Base-by-base conservation (phyloP, 1,140 invertebrate genomes). In the Tetramorium simillimum region DNA sequence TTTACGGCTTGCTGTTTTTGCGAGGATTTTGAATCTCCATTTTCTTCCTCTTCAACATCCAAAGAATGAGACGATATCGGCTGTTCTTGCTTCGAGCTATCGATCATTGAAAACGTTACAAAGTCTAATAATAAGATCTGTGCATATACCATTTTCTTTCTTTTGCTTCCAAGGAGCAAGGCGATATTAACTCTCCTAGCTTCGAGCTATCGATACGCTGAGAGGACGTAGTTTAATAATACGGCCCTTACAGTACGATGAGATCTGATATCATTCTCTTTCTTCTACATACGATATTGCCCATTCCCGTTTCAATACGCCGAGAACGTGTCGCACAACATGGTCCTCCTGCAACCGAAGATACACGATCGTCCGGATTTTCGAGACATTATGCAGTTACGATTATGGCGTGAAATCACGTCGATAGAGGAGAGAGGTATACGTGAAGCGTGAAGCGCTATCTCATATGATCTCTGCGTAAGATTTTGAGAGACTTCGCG, bases 351-450 rank as follows among this genome's bases (percentile, higher is more conserved):
- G 6, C 67, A 58, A 40, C 14, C 24, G 1, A 37, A 72, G 37
- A 2, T 60, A n/a, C 56, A 24, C 14, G 18, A 18, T 53, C 12
- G 14, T 40, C 18, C 37, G 46, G 16, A 3, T 53, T 33, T 2
- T n/a, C 33, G 33, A 10, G 37, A 46, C 53, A 60, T 82, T 72
- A 21, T 16, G 24, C n/a, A 58, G 37, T 46, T 40, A 3, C 53
- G 53, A 84, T 84, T 75, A 46, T 28, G 49, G 40, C 51, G 53
- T 84, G 69, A 75, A 75, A 84, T 84, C 69, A 58, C 49, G 10
- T n/a, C 6, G 12, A 1, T n/a, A 14, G 7, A 72, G 9, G 40
- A 49, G 10, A 70, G 21, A 58, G 37, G 24, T 16, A 21, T 46
- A 67, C 37, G 51, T 56, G 46, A 81, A 81, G 14, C 37, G 40